These are phyloP conservation scores for Phalloptychus januarius DNA, from an alignment of 2,797 vertebrate genomes.

Conservation along the genomic window DNA sequence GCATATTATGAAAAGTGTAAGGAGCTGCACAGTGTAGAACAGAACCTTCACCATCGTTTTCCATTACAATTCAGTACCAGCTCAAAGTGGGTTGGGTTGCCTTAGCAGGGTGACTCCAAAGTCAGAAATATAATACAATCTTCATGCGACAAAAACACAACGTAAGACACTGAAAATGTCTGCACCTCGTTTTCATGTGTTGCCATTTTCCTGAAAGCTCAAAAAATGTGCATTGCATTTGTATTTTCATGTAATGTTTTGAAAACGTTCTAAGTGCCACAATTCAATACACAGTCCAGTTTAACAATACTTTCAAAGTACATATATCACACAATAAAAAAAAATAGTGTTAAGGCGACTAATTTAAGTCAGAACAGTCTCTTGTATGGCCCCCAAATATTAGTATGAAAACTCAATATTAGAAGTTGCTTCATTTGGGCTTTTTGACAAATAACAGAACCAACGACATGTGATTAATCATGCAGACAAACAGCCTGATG, in stretches of 20 bases:
- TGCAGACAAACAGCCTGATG: slow-evolving; percentile 8
- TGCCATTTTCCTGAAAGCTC: too few relatives aligned
- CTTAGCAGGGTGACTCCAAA: not conserved
- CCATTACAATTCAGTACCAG: not conserved
- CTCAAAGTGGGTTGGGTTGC: not conserved
- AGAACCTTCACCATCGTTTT: not conserved
- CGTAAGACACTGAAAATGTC: not conserved
- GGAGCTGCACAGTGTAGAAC: not conserved
- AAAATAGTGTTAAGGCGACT: not conserved
- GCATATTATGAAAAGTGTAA: not conserved
- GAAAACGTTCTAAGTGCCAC: not conserved
- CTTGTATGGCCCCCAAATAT: not conserved
- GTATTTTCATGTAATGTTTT: too few relatives aligned
- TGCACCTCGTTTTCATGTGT: not conserved
- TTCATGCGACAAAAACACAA: not conserved
- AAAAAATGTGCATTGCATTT: not conserved
- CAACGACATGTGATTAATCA: slow-evolving; percentile 5
- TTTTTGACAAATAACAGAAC: not conserved
- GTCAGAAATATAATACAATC: not conserved
- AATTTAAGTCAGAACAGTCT: not conserved
- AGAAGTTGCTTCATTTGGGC: not conserved
- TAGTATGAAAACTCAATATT: not conserved
- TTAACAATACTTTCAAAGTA: not conserved
- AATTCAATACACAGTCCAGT: not conserved
- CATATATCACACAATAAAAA: not conserved